Evolutionary conservation across 1,140 invertebrate species (phyloP).

Genomic region (Cherax destructor): DNA sequence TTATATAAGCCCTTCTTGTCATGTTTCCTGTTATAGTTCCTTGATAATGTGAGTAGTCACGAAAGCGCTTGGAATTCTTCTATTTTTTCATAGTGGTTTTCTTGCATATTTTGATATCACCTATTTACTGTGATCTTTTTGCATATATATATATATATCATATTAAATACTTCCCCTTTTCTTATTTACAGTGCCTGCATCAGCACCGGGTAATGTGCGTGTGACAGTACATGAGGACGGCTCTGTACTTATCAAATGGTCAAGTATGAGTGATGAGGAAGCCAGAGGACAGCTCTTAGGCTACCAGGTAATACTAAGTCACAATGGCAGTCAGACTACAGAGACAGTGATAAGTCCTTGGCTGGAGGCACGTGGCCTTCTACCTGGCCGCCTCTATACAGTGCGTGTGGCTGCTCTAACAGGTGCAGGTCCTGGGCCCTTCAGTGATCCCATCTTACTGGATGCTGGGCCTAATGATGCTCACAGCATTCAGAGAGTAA

Average conservation of each 20-base stretch:
- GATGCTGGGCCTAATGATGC: neutral
- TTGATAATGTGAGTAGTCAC: too few relatives aligned
- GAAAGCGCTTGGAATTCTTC: too few relatives aligned
- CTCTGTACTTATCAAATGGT: constrained; percentile 62
- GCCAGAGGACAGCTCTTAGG: constrained; percentile 60
- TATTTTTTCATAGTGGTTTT: too few relatives aligned
- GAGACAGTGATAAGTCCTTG: constrained; percentile 21
- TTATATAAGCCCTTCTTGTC: too few relatives aligned
- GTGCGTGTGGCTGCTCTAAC: constrained; percentile 41
- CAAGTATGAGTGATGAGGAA: constrained; percentile 31
- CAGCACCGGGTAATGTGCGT: constrained; percentile 49
- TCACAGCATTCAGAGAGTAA: neutral
- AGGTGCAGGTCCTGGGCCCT: constrained; percentile 37
- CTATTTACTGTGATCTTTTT: too few relatives aligned
- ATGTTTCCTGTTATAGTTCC: too few relatives aligned
- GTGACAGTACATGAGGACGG: constrained; percentile 51
- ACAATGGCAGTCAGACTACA: constrained; percentile 30
- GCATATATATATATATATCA: too few relatives aligned
- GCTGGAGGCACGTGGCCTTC: constrained; percentile 31
- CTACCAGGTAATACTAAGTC: constrained; percentile 51
- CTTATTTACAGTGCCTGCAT: constrained; percentile 49
- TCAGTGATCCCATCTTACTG: constrained; percentile 3
- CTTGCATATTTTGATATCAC: too few relatives aligned
- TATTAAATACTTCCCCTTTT: neutral
- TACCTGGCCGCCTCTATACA: constrained; percentile 22